Evolutionary conservation across 1,140 invertebrate species (phyloP).

Genomic region (Euura saliciscinereae): DNA sequence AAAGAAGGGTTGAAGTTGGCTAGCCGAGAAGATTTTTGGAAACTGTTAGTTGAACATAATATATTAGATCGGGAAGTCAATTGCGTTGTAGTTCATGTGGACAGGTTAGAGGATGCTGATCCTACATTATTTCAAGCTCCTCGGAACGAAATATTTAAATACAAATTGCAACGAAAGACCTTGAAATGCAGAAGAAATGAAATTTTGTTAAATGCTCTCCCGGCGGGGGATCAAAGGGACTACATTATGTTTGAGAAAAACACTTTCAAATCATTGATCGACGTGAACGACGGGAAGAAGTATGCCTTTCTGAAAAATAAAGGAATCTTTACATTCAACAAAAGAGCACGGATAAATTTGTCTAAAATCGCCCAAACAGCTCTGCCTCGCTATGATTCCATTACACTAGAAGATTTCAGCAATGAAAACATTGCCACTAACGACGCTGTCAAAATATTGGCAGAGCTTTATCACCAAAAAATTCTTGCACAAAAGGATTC

Average conservation of each 20-base stretch:
- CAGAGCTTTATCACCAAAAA: not conserved
- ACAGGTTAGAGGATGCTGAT: not conserved
- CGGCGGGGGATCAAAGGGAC: not conserved
- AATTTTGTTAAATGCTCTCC: not conserved
- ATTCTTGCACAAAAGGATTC: not conserved
- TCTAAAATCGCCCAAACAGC: not conserved
- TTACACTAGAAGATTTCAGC: not conserved
- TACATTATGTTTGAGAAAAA: not conserved
- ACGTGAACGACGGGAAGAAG: not conserved
- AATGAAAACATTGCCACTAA: not conserved
- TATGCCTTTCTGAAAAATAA: not conserved
- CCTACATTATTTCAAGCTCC: not conserved
- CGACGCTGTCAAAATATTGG: not conserved
- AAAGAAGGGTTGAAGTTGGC: not conserved
- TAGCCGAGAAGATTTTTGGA: not conserved
- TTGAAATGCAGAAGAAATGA: not conserved
- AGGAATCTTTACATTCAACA: not conserved
- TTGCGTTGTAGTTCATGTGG: not conserved
- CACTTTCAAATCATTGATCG: not conserved
- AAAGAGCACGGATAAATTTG: not conserved
- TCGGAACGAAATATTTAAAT: not conserved
- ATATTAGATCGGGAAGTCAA: not conserved
- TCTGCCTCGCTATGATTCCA: not conserved
- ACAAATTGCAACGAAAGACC: not conserved
- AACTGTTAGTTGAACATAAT: not conserved